Percentiles rank a stretch among this genome's conserved stretches.
Conservation (phyloP, 2,113 vertebrate species). For the Ondatra zibethicus region DNA sequence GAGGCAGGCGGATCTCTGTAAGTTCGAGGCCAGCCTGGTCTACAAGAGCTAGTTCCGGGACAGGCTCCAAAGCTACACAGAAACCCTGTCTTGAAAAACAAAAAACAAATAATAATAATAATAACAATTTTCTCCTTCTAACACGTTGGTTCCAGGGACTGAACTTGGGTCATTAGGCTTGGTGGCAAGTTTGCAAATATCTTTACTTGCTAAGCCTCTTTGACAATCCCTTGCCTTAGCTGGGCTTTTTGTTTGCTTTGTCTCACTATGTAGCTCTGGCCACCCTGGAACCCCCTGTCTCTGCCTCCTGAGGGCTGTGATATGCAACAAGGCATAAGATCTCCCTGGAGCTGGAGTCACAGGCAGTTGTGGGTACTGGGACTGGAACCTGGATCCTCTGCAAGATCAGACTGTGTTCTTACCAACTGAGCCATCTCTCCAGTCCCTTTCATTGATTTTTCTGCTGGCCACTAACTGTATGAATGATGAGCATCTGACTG, state of each 20-base stretch:
- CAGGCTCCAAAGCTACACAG: too few species aligned
- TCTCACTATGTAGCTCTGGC: not conserved
- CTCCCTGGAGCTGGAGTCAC: not conserved
- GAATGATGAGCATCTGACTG: not conserved
- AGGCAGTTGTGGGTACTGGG: not conserved
- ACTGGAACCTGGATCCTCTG: not conserved
- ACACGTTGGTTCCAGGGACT: not conserved
- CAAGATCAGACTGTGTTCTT: not conserved
- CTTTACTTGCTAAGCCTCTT: too few species aligned
- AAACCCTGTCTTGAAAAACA: too few species aligned
- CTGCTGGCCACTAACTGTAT: not conserved
- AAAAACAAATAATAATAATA: too few species aligned
- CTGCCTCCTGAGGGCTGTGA: not conserved
- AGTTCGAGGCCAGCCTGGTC: too few species aligned
- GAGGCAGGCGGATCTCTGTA: too few species aligned
- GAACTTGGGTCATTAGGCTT: not conserved
- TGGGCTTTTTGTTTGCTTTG: not conserved
- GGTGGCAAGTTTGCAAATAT: not conserved
- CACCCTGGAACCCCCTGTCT: not conserved
- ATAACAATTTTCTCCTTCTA: not conserved
- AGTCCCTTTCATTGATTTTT: not conserved
- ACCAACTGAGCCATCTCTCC: not conserved
- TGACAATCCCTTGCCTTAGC: not conserved
- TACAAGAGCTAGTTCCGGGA: too few species aligned
- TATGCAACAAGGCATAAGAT: not conserved